phyloP scores from a whole-genome alignment of 2,113 vertebrate species.

The Pseudopipra pipra region DNA sequence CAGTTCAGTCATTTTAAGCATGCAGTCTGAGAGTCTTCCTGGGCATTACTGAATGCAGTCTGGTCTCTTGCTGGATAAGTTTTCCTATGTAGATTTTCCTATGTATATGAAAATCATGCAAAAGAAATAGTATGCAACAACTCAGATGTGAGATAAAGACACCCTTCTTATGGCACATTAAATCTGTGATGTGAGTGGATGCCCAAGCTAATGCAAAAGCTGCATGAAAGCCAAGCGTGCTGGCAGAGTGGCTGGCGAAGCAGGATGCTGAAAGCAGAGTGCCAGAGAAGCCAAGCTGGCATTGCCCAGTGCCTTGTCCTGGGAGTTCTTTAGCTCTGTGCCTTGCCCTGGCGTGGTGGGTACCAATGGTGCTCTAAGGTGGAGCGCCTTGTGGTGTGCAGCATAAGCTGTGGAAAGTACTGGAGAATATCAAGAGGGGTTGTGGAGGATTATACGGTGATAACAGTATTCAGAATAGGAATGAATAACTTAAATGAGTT shows the following conservation, averaged over 20 bases:
- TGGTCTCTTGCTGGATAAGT: background rate
- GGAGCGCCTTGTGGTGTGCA: background rate
- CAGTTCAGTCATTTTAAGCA: background rate
- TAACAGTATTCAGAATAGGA: background rate
- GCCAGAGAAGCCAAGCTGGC: background rate
- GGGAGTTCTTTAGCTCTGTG: fast-evolving
- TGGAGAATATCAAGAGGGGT: background rate
- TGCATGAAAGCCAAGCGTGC: background rate
- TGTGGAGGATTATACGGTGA: background rate
- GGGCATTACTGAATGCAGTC: background rate
- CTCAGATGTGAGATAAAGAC: background rate
- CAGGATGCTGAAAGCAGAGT: background rate
- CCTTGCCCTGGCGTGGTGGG: background rate
- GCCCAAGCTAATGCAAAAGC: background rate
- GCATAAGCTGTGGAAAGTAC: background rate
- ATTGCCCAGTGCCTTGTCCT: background rate
- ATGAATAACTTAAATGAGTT: background rate
- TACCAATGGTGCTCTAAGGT: background rate
- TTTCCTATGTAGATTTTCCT: background rate
- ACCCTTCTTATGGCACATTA: background rate
- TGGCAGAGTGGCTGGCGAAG: background rate
- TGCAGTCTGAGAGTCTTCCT: background rate
- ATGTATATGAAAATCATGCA: background rate
- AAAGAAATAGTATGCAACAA: background rate
- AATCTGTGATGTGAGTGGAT: background rate